Base-by-base conservation (phyloP, 2,888 invertebrate genomes). In the Andrena bicolor region DNA sequence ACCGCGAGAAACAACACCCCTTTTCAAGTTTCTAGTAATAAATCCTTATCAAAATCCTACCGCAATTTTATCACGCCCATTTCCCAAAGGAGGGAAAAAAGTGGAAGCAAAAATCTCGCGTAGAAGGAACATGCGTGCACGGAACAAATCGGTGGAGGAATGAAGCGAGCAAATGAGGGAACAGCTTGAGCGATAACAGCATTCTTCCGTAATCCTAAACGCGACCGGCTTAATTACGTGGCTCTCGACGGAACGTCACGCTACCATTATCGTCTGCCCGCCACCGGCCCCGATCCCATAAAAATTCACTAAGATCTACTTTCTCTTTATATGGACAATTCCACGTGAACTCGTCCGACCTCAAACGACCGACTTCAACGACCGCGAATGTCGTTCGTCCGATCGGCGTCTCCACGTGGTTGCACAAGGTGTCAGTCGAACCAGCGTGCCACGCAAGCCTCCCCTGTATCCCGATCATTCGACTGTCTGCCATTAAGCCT, bases 341-440 rank as follows among this genome's bases (percentile, higher is more conserved):
- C 86, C 84, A 83, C 87, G 87, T 92, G 92, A 92, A 92, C 92
- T 91, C 91, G 85, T 58, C 83, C 92, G 92, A 92, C 92, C 91
- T 92, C 91, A 86, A 88, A 87, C 92, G 91, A 90, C 92, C 92
- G 91, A 92, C 92, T 92, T 92, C 87, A 88, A 91, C 89, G 88
- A 90, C 90, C 91, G 90, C 91, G 90, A 90, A 91, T 91, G 90
- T 91, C 91, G 90, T 87, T 89, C 91, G 79, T 84, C 85, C 76
- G 83, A 85, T 83, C 87, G 88, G 78, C 76, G 49, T 56, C 79
- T 83, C 90, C 90, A 86, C 90, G 89, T 89, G 89, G 77, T 83
- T 78, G 41, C 86, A 83, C 86, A 80, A 86, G 80, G 86, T 80
- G 86, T 80, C 83, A 76, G 83, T 71, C 70, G 76, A 71, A 71